Evolutionary conservation across 1,140 invertebrate genomes (phyloP).

Genomic region (Pogonus chalceus): DNA sequence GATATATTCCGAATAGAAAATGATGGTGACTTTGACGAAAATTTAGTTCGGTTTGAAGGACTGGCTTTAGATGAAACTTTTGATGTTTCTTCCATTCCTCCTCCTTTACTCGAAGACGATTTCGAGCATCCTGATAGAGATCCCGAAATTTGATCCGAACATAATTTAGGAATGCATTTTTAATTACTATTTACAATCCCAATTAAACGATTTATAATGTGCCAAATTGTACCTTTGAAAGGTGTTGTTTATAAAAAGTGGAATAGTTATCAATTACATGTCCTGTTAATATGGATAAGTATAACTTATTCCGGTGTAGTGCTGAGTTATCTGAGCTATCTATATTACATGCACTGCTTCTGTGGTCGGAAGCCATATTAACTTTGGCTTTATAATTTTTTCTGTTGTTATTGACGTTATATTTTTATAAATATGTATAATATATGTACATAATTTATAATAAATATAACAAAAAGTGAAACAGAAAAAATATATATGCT

Average conservation of each 20-base stretch:
- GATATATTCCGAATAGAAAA: conserved; percentile 46
- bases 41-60: background rate
- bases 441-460: too few species aligned
- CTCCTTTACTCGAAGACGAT: conserved; percentile 52
- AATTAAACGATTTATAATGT: background rate
- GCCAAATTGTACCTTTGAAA: background rate
- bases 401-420: too few species aligned
- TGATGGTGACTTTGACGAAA: conserved; percentile 38
- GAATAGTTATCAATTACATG: background rate
- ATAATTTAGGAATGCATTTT: conserved; percentile 1
- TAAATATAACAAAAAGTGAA: too few species aligned
- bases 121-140: conserved; percentile 37
- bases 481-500: too few species aligned
- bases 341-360: background rate
- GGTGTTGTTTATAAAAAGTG: background rate
- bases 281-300: background rate
- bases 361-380: too few species aligned
- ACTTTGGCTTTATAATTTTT: too few species aligned
- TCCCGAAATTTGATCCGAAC: conserved; percentile 2
- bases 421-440: too few species aligned
- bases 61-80: conserved; percentile 41
- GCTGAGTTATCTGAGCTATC: background rate
- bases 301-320: background rate
- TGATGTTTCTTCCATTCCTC: conserved; percentile 54
- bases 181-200: background rate